A percentile compares a stretch with the other conserved stretches of the same genome.
Evolutionary conservation across 30 jellyfish, hydroid and myxozoan genomes (phyloP).

Genomic region (Hydractinia symbiolongicarpus): DNA sequence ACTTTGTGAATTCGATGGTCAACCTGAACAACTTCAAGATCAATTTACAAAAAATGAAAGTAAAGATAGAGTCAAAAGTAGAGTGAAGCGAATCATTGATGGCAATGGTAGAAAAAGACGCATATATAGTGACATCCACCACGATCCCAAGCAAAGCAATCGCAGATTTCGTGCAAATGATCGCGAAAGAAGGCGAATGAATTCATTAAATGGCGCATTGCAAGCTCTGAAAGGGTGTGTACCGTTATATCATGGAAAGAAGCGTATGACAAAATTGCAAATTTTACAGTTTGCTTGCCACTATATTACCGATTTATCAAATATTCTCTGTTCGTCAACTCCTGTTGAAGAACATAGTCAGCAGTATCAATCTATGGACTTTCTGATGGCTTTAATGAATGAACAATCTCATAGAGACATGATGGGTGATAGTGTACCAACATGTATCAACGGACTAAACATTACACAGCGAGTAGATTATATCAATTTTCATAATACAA

Average conservation of each 20-base stretch:
- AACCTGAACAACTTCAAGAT: too few species aligned
- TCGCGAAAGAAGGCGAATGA: constrained; percentile 88
- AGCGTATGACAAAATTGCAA: constrained; percentile 69
- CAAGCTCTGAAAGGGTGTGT: constrained; percentile 79
- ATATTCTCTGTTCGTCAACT: constrained; percentile 22
- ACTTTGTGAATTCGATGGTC: too few species aligned
- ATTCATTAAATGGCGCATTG: constrained; percentile 79
- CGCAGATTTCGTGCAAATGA: constrained; percentile 94
- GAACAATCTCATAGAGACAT: too few species aligned
- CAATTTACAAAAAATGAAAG: neutral
- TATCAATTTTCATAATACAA: neutral
- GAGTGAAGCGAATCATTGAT: constrained; percentile 26
- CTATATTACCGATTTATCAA: constrained; percentile 63
- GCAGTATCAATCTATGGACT: too few species aligned
- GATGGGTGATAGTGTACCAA: too few species aligned
- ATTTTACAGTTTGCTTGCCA: constrained; percentile 69
- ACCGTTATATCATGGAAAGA: constrained; percentile 54
- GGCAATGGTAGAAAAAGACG: constrained; percentile 49
- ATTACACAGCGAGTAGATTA: constrained; percentile 7
- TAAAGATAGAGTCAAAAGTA: neutral
- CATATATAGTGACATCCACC: constrained; percentile 65
- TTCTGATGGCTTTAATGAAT: too few species aligned
- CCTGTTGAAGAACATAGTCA: neutral
- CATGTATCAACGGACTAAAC: neutral
- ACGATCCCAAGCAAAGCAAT: constrained; percentile 81